phyloP scores from a whole-genome alignment of 2,888 invertebrate genomes.

The Hirudinaria manillensis region DNA sequence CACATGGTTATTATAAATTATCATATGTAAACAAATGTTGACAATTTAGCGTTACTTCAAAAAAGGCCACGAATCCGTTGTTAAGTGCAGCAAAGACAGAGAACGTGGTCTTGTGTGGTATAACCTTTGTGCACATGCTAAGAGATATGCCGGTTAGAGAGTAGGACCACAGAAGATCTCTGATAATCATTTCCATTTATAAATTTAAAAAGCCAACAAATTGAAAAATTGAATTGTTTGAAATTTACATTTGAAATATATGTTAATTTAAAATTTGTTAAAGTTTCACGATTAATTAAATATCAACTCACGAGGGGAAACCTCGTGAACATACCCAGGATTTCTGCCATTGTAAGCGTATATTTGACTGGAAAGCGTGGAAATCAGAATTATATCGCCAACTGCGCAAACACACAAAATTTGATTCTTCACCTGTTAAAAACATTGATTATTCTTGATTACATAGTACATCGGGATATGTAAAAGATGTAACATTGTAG shows the following conservation, averaged over 20 bases:
- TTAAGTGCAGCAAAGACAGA: constrained; percentile 55
- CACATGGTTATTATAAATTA: not conserved
- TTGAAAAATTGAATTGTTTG: not conserved
- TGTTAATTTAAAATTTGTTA: no score
- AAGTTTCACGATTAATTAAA: no score
- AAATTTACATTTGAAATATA: no score
- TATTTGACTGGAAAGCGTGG: constrained; percentile 32
- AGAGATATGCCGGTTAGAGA: not conserved
- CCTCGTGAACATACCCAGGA: constrained; percentile 15
- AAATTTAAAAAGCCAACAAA: not conserved
- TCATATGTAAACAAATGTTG: not conserved
- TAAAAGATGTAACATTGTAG: no score
- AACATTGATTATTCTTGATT: not conserved
- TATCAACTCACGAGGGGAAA: no score
- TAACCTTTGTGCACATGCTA: constrained; percentile 14
- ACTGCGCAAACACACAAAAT: constrained; percentile 32
- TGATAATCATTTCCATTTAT: not conserved
- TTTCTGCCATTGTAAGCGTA: constrained; percentile 30
- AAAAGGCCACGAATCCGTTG: constrained; percentile 57
- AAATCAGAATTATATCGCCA: constrained; percentile 28
- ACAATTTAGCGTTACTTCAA: constrained; percentile 51
- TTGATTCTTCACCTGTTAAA: constrained; percentile 20
- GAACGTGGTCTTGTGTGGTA: constrained; percentile 12
- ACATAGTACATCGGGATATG: no score
- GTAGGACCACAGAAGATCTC: constrained; percentile 15